phyloP scores from a whole-genome alignment of 2,797 vertebrate species.

The Mus caroli region DNA sequence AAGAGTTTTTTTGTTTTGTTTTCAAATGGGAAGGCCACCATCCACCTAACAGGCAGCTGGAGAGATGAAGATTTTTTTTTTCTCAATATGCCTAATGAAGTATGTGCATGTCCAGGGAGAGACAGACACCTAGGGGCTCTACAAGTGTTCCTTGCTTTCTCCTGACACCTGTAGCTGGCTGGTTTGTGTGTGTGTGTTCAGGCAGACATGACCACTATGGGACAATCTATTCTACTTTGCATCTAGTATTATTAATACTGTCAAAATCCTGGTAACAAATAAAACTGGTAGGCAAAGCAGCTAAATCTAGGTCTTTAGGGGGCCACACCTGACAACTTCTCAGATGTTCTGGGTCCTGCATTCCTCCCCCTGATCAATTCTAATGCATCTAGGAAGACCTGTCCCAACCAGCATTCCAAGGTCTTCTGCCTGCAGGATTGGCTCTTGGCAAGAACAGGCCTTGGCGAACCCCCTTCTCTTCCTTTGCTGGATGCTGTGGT shows the following conservation, averaged over 20 bases:
- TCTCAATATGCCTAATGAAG: neutral
- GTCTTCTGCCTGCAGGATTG: slow-evolving; percentile 16
- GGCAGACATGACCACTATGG: neutral
- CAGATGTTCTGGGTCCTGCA: neutral
- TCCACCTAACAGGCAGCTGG: neutral
- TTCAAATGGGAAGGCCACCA: neutral
- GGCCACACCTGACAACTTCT: neutral
- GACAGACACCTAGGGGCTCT: neutral
- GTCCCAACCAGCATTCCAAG: slow-evolving; percentile 22
- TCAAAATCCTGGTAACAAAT: neutral
- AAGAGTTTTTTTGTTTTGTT: neutral
- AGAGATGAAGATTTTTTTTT: neutral
- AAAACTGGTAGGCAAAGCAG: neutral
- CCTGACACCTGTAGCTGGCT: neutral
- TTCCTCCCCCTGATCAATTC: neutral
- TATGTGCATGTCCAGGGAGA: neutral
- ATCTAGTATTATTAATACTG: neutral
- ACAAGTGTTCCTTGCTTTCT: neutral
- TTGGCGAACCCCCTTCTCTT: neutral
- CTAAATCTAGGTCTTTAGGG: neutral
- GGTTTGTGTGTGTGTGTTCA: neutral
- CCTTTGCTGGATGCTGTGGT: neutral
- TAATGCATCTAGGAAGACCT: neutral
- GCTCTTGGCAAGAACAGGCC: slow-evolving; percentile 24
- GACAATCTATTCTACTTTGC: slow-evolving; percentile 21